Percentiles rank a stretch among this genome's conserved stretches.
Evolutionary conservation across 2,888 invertebrate genomes (phyloP).

Genomic region (Ennomos erosarius): DNA sequence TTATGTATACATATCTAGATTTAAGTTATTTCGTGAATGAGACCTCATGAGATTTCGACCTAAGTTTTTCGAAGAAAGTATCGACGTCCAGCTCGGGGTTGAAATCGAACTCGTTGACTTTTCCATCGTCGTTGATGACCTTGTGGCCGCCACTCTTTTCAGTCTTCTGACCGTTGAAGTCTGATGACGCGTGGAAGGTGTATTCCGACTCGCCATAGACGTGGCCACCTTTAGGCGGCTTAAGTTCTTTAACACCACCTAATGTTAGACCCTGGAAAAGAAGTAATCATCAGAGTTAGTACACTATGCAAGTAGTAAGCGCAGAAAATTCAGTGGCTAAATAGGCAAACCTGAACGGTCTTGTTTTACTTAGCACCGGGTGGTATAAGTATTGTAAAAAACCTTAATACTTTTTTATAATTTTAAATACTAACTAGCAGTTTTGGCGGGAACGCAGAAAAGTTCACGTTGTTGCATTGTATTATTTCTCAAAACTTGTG

Average conservation of each 20-base stretch:
- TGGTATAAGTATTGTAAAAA: no score
- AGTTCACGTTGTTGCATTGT: no score
- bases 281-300: background rate
- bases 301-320: no score
- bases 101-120: conserved; percentile 84
- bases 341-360: no score
- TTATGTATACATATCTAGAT: no score
- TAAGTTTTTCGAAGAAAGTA: conserved; percentile 79
- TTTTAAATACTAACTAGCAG: no score
- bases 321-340: no score
- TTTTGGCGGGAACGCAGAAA: no score
- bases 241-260: conserved; percentile 51
- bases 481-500: no score
- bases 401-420: no score
- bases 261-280: conserved; percentile 42
- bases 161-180: conserved; percentile 85
- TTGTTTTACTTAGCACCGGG: no score
- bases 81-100: conserved; percentile 34
- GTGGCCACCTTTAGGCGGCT: conserved; percentile 58
- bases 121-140: conserved; percentile 90
- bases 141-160: conserved; percentile 87
- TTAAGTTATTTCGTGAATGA: no score
- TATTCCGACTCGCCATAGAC: conserved; percentile 87
- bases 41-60: conserved; percentile 43
- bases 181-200: conserved; percentile 84